These are phyloP conservation scores for Heliconius hortense DNA, from an alignment of 2,888 invertebrate species.

Conservation along the genomic window DNA sequence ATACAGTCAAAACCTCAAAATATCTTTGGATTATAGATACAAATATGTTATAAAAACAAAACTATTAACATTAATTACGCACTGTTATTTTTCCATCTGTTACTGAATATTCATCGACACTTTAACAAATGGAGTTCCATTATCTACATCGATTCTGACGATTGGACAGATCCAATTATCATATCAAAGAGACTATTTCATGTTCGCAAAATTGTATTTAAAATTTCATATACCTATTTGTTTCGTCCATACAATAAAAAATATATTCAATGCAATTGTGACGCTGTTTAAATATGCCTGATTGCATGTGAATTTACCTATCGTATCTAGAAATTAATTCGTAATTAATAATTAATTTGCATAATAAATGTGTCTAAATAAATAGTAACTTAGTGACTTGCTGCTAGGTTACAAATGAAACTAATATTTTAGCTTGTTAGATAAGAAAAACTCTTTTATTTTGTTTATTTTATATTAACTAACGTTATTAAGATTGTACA, in stretches of 20 bases:
- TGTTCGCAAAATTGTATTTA: background rate
- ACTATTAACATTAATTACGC: constrained; percentile 26
- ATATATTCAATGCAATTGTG: background rate
- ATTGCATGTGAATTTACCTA: no score
- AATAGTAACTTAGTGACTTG: background rate
- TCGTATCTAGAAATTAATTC: no score
- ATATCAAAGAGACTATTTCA: constrained; percentile 32
- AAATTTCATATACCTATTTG: background rate
- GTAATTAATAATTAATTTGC: no score
- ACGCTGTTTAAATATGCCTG: background rate
- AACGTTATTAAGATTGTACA: background rate
- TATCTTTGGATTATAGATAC: background rate
- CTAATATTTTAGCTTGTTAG: background rate
- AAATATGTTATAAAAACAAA: background rate
- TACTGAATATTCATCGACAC: constrained; percentile 42
- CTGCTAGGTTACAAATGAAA: no score
- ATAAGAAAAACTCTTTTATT: background rate
- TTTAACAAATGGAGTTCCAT: constrained; percentile 34
- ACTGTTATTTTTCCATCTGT: constrained; percentile 33
- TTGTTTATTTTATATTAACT: background rate
- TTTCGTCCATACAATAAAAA: background rate
- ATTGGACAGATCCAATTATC: constrained; percentile 37
- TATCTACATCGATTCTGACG: constrained; percentile 37
- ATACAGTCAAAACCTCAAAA: no score
- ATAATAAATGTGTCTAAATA: background rate